phyloP scores from a whole-genome alignment of 2,113 vertebrate species.

The Casuarius casuarius region DNA sequence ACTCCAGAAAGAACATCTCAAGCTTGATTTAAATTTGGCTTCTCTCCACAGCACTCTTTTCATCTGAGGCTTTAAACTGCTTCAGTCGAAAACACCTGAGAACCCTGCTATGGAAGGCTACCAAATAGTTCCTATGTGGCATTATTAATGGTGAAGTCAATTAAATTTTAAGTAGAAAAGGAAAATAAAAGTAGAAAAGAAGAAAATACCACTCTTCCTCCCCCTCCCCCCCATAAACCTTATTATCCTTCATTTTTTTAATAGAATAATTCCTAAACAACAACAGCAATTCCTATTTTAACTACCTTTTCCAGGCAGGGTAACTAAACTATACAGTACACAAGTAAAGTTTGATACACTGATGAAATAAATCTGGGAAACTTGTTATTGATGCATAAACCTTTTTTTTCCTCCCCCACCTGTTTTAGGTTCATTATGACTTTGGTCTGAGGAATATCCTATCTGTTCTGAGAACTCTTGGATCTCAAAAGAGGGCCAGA shows the following conservation, averaged over 20 bases:
- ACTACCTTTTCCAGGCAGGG: not conserved
- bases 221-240: rapidly evolving
- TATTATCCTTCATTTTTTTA: not conserved
- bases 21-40: not conserved
- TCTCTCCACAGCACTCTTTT: not conserved
- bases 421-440: constrained; percentile 81
- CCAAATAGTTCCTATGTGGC: not conserved
- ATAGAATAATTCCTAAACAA: not conserved
- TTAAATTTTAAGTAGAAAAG: not conserved
- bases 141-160: not conserved
- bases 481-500: constrained; percentile 80
- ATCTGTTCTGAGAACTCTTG: constrained; percentile 81
- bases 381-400: not conserved
- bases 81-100: not conserved
- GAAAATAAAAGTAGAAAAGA: not conserved
- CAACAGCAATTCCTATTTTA: not conserved
- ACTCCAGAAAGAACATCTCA: rapidly evolving
- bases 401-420: not conserved
- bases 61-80: not conserved
- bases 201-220: not conserved
- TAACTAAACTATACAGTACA: not conserved
- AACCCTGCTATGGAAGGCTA: not conserved
- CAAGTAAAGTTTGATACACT: not conserved
- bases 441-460: constrained; percentile 84
- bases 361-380: not conserved